These are phyloP conservation scores for Liolophura sinensis DNA, from an alignment of 1,140 invertebrate species.

Conservation along the genomic window DNA sequence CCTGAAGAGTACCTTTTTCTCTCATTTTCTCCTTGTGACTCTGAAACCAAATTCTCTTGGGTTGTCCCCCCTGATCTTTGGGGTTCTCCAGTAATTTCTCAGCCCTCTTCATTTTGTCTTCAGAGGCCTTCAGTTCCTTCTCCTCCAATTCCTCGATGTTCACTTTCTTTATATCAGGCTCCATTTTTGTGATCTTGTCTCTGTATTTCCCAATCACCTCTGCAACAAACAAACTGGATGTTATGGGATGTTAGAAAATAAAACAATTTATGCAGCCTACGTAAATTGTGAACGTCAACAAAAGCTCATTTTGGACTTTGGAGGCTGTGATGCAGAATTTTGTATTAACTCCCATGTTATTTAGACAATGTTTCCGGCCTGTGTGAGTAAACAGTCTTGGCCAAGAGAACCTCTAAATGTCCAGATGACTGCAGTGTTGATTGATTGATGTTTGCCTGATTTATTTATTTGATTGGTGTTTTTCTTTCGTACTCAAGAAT, in stretches of 20 bases:
- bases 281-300: no score
- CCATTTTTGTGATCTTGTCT: conserved; percentile 72
- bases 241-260: neutral
- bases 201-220: conserved; percentile 88
- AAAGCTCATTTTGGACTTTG: no score
- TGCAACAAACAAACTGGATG: conserved; percentile 46
- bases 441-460: no score
- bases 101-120: conserved; percentile 81
- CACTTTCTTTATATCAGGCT: conserved; percentile 78
- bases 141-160: conserved; percentile 84
- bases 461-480: no score
- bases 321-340: no score
- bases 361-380: no score
- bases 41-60: conserved; percentile 84
- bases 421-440: no score
- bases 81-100: conserved; percentile 72
- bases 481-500: no score
- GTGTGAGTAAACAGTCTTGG: no score
- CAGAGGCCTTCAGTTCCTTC: conserved; percentile 77
- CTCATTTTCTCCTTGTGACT: conserved; percentile 76
- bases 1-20: conserved; percentile 69
- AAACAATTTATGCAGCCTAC: no score
- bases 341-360: no score
- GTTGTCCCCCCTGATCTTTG: conserved; percentile 47
- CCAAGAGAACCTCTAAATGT: no score